phyloP scores from a whole-genome alignment of 2,113 vertebrate species.

The Centropus bengalensis region DNA sequence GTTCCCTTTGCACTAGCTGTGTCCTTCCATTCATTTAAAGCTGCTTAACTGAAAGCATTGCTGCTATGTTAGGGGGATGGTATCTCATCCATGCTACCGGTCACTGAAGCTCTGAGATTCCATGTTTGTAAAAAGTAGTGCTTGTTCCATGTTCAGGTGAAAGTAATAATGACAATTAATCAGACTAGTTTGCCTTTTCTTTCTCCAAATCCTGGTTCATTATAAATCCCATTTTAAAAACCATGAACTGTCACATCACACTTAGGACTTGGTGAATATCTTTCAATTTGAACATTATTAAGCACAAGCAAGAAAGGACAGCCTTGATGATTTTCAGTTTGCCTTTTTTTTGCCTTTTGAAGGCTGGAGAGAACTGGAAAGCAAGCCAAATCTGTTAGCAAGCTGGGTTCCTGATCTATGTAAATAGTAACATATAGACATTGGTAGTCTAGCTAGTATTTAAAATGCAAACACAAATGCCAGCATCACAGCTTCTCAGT shows the following conservation, averaged over 20 bases:
- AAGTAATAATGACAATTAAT: neutral
- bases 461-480: neutral
- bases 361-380: neutral
- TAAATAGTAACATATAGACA: neutral
- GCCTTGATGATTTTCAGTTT: neutral
- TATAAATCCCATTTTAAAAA: neutral
- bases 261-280: neutral
- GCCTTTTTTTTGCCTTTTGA: neutral
- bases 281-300: neutral
- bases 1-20: neutral
- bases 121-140: neutral
- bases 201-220: neutral
- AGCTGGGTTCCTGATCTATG: neutral
- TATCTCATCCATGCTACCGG: neutral
- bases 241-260: neutral
- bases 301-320: constrained; percentile 2
- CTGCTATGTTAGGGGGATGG: neutral
- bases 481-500: neutral
- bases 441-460: neutral
- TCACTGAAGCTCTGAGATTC: neutral
- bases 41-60: neutral
- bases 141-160: neutral
- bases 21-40: neutral
- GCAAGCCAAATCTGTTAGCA: neutral
- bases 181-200: neutral